Evolutionary conservation across 35 echinoderm and acorn worm species (phyloP), one percentile per base, ranked within the genome.

Genomic region (Apostichopus parvimensis): DNA sequence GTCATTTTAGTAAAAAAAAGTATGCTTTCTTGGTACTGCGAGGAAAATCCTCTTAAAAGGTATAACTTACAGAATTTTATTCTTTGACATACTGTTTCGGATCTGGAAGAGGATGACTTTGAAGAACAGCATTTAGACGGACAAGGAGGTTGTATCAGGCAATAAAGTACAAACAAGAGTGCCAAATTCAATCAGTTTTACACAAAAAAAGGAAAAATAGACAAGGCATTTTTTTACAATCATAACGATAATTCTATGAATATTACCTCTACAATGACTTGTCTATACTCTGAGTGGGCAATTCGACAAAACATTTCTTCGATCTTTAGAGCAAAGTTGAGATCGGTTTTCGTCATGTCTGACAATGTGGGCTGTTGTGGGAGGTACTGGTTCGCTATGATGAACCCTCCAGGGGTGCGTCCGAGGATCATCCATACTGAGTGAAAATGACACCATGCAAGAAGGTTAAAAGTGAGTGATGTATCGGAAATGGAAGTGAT

Each of bases 341-440:
- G 93, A 56, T 98, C 97, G 6, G 94, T 96, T 56, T 92, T 87
- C 20, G 97, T 98, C 97, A 98, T 98, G 87, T 98, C 97, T 18
- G 97, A 98, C 65, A 98, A 58, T 0, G 97, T 98, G 1, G 97
- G 97, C 73, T 98, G 97, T 91, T 98, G 97, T 53, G 97, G 97
- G 0, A 98, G 94, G 79, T 92, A 94, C 61, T 94, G 94, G 53
- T 95, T 93, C 0, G 97, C 97, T 8, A 98, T 98, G 28, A 89
- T 93, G 76, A 98, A 91, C 7, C 97, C 97, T 0, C 73, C 90
- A 52, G 93, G 94, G 6, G 93, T 98, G 12, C 93, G 71, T 1
- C 64, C 83, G 53, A 98, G 82, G 77, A 98, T 98, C 72, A 96
- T 87, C 93, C 95, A 96, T 9, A 98, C 97, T 98, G 55, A 81